Percentiles rank a stretch among this genome's conserved stretches.
Conservation (phyloP, 2,113 vertebrate genomes). For the Pionites leucogaster region DNA sequence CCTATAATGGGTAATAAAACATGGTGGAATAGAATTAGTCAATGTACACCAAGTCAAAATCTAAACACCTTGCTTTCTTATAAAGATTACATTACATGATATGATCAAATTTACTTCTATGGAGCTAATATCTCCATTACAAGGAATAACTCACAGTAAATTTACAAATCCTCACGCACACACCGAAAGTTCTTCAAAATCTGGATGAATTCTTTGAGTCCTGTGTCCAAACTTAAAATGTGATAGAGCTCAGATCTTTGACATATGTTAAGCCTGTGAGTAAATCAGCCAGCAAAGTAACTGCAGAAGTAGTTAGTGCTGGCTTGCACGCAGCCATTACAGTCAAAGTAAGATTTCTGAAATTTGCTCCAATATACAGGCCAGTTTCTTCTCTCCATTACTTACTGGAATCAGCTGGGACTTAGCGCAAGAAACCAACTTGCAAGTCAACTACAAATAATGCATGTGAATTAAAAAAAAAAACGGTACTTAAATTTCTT, state of each 20-base stretch:
- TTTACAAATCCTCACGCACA: background rate
- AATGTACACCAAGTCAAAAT: background rate
- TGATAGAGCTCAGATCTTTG: background rate
- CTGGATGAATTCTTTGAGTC: background rate
- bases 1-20: background rate
- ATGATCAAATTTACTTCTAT: background rate
- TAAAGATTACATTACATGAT: background rate
- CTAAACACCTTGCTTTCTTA: background rate
- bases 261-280: background rate
- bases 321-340: background rate
- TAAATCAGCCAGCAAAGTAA: background rate
- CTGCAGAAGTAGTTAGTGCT: background rate
- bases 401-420: background rate
- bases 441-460: background rate
- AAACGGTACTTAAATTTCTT: background rate
- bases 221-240: rapidly evolving
- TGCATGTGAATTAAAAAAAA: background rate
- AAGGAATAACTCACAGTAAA: background rate
- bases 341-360: background rate
- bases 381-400: background rate
- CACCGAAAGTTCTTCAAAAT: background rate
- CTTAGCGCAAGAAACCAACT: background rate
- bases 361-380: background rate
- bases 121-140: background rate
- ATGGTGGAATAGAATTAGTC: background rate